These are phyloP conservation scores for Echinometra lucunter DNA, from an alignment of 53 echinoderm and acorn worm genomes.

Conservation along the genomic window DNA sequence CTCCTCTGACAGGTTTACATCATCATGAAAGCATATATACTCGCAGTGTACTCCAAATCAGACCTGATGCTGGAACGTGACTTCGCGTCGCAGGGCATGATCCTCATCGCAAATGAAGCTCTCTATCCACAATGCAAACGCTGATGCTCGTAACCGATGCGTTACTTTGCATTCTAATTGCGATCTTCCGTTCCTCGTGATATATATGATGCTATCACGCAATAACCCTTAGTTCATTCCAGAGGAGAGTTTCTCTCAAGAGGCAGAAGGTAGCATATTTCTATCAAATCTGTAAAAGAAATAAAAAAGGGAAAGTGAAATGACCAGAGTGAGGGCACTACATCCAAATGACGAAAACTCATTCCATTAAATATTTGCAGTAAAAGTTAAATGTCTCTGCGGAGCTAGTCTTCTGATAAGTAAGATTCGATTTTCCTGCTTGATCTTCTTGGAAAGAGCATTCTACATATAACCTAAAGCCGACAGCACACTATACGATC, in stretches of 20 bases:
- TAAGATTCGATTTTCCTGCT: not conserved
- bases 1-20: constrained; percentile 29
- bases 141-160: constrained; percentile 15
- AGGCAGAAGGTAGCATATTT: not conserved
- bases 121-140: constrained; percentile 22
- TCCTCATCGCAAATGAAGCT: constrained; percentile 10
- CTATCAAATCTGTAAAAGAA: not conserved
- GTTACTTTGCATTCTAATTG: constrained; percentile 46
- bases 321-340: not conserved
- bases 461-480: not conserved
- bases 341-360: not conserved
- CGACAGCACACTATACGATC: too few species aligned
- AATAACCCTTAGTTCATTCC: not conserved
- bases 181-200: not conserved
- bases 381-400: not conserved
- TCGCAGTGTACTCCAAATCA: constrained; percentile 30
- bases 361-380: not conserved
- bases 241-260: not conserved
- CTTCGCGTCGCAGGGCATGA: constrained; percentile 11
- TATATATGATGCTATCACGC: not conserved
- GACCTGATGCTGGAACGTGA: constrained; percentile 25
- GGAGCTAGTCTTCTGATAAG: not conserved
- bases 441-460: not conserved
- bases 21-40: constrained; percentile 30
- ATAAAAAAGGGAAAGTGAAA: not conserved